Base-by-base conservation (phyloP, 2,888 invertebrate genomes). In the Spisula subtruncata region DNA sequence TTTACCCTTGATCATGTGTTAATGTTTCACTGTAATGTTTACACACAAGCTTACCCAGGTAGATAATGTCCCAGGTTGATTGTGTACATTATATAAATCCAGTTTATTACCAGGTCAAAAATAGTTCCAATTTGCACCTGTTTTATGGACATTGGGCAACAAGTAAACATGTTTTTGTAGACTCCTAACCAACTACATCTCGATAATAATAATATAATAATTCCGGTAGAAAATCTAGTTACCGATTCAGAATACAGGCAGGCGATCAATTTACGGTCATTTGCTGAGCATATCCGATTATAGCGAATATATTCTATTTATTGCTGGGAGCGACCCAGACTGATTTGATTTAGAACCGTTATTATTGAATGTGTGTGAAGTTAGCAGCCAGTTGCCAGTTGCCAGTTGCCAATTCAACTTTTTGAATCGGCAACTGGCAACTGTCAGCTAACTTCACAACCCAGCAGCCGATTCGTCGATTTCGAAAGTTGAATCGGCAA, bases 221-320 rank as follows among this genome's bases (percentile, higher is more conserved):
- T 66, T n/a, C 25, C 60, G 5, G 60, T 41, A 8, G 10, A 25
- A 25, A 66, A 66, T 66, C 25, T 66, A 66, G 60, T 66, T 8
- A 25, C 60, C 0, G 6, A 66, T 25, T 66, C 60, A 25, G 25
- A 25, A 25, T 16, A 66, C 25, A 66, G 60, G 6, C 60, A 25
- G 60, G n/a, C 60, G 60, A 66, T 66, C 60, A 66, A 66, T n/a
- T 66, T 66, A 66, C 60, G 60, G 25, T 25, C 60, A 66, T 66
- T 25, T 25, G 25, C 25, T n/a, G 60, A 25, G 8, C 25, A 25
- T n/a, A 66, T 66, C n/a, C 25, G n/a, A 6, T 10, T n/a, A 29
- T 16, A 32, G 14, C 75, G 32, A 75, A 75, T 35, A 75, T 75
- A 35, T 32, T 35, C 35, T 18, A 32, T 25, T 32, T 32, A 75